phyloP scores from a whole-genome alignment of 2,113 vertebrate species.

The Pollachius pollachius region DNA sequence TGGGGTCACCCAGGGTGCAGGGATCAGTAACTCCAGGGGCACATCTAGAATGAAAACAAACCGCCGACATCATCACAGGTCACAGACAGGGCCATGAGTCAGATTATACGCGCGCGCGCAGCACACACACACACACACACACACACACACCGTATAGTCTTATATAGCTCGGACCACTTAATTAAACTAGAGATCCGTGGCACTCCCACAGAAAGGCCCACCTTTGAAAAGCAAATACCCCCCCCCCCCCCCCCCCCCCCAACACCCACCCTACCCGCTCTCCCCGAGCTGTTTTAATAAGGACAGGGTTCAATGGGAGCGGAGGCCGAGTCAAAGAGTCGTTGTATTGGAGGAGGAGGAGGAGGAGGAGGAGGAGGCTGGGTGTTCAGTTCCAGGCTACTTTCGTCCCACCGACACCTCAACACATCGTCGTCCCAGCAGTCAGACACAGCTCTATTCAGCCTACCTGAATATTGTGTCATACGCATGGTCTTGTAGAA shows the following conservation, averaged over 20 bases:
- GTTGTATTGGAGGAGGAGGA: conserved; percentile 46
- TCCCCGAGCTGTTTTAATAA: conserved; percentile 46
- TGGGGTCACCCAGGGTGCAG: conserved; percentile 61
- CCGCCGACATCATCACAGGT: conserved; percentile 48
- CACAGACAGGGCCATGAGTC: conserved; percentile 50
- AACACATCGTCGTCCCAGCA: conserved; percentile 54
- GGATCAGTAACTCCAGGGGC: conserved; percentile 48
- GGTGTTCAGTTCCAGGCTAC: conserved; percentile 49
- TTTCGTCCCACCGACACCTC: conserved; percentile 56
- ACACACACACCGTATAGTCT: not conserved
- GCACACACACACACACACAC: conserved; percentile 14
- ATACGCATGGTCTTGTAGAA: no score
- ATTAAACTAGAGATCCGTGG: conserved; percentile 64
- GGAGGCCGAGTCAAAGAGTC: conserved; percentile 55
- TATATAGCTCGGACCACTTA: conserved; percentile 41
- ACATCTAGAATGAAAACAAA: conserved; percentile 71
- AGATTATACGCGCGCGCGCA: conserved; percentile 19
- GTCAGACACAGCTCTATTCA: conserved; percentile 34
- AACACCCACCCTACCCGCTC: not conserved
- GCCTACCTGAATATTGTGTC: no score
- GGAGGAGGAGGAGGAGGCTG: conserved; percentile 6
- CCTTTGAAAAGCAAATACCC: conserved; percentile 59
- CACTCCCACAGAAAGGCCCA: conserved; percentile 61
- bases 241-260: conserved; percentile 11
- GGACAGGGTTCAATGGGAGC: conserved; percentile 41